Evolutionary conservation across 2,797 vertebrate species (phyloP).

Genomic region (Adrianichthys oophorus): DNA sequence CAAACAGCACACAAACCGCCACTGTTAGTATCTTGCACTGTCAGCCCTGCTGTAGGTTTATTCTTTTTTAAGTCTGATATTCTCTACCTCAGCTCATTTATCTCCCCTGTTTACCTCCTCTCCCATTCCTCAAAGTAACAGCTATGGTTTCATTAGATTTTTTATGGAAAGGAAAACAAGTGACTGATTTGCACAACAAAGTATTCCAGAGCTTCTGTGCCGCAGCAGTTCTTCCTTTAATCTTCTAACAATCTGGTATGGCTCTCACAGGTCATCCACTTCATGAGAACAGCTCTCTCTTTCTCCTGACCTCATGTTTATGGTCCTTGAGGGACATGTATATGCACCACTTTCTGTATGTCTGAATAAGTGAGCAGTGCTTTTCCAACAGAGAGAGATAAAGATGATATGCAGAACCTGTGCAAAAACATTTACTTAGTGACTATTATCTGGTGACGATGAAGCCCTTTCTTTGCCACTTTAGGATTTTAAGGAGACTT

Average conservation of each 20-base stretch:
- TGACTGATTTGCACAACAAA: constrained; percentile 53
- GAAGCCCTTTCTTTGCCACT: no score
- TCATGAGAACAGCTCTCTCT: neutral
- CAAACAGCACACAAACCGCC: no score
- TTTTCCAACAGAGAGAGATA: constrained; percentile 21
- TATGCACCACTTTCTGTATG: constrained; percentile 32
- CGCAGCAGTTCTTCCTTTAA: constrained; percentile 22
- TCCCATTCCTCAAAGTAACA: constrained; percentile 37
- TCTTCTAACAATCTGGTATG: constrained; percentile 34
- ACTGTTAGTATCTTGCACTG: constrained; percentile 10
- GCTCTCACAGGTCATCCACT: constrained; percentile 28
- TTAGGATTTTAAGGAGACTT: neutral
- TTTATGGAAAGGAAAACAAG: constrained; percentile 38
- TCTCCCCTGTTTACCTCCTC: constrained; percentile 23
- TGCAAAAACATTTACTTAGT: no score
- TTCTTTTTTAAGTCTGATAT: constrained; percentile 49
- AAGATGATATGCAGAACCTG: neutral
- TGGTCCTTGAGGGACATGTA: constrained; percentile 1
- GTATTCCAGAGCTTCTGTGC: constrained; percentile 28
- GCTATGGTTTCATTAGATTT: constrained; percentile 36
- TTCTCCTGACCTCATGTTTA: constrained; percentile 1
- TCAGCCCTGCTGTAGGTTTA: constrained; percentile 28
- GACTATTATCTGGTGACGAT: no score
- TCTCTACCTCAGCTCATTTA: constrained; percentile 20
- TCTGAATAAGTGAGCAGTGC: constrained; percentile 32